These are phyloP conservation scores for Exocentrus adspersus DNA, from an alignment of 2,888 invertebrate species.

Conservation along the genomic window DNA sequence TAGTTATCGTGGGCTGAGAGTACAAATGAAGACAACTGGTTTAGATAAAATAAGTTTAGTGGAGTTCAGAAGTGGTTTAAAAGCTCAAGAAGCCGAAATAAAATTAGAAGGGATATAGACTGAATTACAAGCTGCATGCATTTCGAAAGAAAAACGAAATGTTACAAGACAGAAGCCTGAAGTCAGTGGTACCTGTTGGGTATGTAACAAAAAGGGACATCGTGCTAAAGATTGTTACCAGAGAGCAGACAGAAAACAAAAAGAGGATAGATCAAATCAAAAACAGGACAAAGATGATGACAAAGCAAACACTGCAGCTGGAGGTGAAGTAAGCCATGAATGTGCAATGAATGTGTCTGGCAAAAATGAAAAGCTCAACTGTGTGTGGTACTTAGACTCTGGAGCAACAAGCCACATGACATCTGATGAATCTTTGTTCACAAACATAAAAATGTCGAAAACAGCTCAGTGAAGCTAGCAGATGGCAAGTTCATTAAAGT, in stretches of 20 bases:
- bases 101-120: neutral
- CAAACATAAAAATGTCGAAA: neutral
- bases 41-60: slow-evolving; percentile 1
- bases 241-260: neutral
- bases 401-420: slow-evolving; percentile 2
- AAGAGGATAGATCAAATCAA: neutral
- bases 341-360: neutral
- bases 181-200: neutral
- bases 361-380: neutral
- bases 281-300: neutral
- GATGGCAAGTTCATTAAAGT: neutral
- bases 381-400: neutral
- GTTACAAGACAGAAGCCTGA: neutral
- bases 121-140: neutral
- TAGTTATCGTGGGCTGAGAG: neutral
- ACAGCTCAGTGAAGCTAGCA: neutral
- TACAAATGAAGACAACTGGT: neutral
- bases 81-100: neutral
- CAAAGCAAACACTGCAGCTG: neutral
- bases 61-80: neutral
- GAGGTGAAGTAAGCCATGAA: neutral
- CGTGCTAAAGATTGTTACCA: neutral
- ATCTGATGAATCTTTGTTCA: neutral
- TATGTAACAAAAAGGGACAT: neutral
- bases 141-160: neutral